Evolutionary conservation across 2,797 vertebrate species (phyloP), one percentile per base, ranked within the genome.

Genomic region (Rhinoraja longicauda): DNA sequence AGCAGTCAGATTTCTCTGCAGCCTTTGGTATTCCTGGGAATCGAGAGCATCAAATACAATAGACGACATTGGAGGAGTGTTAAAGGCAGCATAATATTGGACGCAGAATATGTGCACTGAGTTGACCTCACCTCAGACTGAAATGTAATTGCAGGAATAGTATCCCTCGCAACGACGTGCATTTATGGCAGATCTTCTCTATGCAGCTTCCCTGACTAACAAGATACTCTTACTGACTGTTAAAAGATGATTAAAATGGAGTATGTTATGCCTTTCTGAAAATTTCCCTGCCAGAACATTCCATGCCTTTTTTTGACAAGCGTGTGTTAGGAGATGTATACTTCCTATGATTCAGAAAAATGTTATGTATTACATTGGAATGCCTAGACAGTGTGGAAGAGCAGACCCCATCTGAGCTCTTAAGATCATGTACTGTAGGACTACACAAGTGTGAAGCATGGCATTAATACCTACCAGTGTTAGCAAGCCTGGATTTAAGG

Each of bases 401-500:
- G 24, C 53, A 59, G 12, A 84, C 81, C 13, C 1, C 32, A n/a
- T 32, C n/a, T 17, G 76, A 36, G 76, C 76, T 36, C 76, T 77
- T 77, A 39, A 39, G 1, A 64, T 88, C 32, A 64, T 64, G 88
- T 88, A 39, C 70, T 73, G 88, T 15, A 53, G 12, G 32, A 7
- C 9, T 29, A 75, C 21, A 70, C 45, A 75, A 90, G 24, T 57
- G 90, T 73, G 32, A 91, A 70, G 73, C 72, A 45, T 13, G 13
- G 24, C 12, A 32, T 39, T 24, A 75, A n/a, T 92, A 94, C 8
- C 59, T 94, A 99, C 99, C 99, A 0, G 98, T 98, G 96, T 99
- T 99, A 73, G 99, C 99, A 88, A 99, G 98, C 10, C 98, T 97
- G 70, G 99, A 99, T 95, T 97, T 96, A 88, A 99, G 97, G 93